Base-by-base conservation (phyloP, 2,113 vertebrate genomes). In the Channa argus region DNA sequence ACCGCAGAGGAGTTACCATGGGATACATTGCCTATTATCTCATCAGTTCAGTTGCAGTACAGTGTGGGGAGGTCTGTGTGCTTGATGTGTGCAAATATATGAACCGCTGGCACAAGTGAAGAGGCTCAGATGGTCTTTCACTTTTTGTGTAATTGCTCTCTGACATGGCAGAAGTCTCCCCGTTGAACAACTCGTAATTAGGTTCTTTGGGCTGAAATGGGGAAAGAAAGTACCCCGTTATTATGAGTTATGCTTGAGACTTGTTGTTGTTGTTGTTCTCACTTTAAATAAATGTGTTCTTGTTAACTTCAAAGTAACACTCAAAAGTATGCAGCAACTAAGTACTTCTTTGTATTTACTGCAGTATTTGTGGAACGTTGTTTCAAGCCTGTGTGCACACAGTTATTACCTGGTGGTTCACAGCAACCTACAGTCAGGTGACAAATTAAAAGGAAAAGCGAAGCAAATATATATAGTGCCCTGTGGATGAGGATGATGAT, bases 171-270 rank as follows among this genome's bases (percentile, higher is more conserved):
- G 71, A 77, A 79, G 43, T 68, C 50, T 65, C 66, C 24, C 68
- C 79, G 80, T 54, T 78, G 36, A 80, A 74, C 66, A 71, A 44
- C 81, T 87, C 80, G 87, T 86, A 75, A 76, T 82, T 80, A 78
- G 68, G 75, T 84, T 85, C 67, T 77, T 63, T 63, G 39, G 13
- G 60, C 80, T 79, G 65, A 62, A 69, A 84, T 41, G 7, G 24
- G 37, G 64, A 44, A 15, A 47, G 8, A 12, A 41, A 47, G 14
- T 15, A 38, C 60, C 46, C 38, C 37, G 58, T 80, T 72, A 76
- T 80, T 66, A 75, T 58, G 51, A 76, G 72, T 71, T 52, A 44
- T 41, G 47, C 64, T 56, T 51, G 47, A 64, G 54, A 59, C 13
- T 24, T 39, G 72, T 68, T 56, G 14, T 34, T 60, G 44, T 36